phyloP scores from a whole-genome alignment of 2,113 vertebrate genomes.

The Cathartes aura region DNA sequence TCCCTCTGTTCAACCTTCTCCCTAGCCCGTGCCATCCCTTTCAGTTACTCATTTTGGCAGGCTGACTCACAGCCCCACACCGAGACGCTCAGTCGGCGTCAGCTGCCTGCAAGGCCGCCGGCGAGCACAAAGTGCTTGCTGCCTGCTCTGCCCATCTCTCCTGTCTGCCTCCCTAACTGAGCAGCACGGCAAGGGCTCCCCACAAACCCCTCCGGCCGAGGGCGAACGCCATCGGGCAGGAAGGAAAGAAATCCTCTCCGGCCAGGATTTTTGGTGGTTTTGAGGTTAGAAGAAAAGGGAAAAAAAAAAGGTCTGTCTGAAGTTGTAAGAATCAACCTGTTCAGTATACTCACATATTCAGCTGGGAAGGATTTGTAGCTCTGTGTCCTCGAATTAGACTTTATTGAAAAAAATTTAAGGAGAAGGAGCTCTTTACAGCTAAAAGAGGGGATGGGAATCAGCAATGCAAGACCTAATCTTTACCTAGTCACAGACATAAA shows the following conservation, averaged over 20 bases:
- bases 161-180: fast-evolving
- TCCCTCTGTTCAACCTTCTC: background rate
- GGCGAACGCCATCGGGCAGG: fast-evolving
- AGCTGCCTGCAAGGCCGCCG: background rate
- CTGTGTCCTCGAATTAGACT: background rate
- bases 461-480: background rate
- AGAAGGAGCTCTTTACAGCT: background rate
- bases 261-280: background rate
- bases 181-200: background rate
- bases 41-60: background rate
- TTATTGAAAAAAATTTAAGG: background rate
- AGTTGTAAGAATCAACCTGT: background rate
- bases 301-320: background rate
- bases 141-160: background rate
- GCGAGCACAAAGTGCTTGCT: fast-evolving
- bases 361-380: background rate
- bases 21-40: background rate
- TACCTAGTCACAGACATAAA: background rate
- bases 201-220: fast-evolving
- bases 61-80: background rate
- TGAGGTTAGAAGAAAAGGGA: background rate
- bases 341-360: background rate
- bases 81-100: fast-evolving
- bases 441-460: background rate
- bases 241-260: background rate